These are phyloP conservation scores for Eupithecia tripunctaria DNA, from an alignment of 2,888 invertebrate genomes.

Conservation along the genomic window DNA sequence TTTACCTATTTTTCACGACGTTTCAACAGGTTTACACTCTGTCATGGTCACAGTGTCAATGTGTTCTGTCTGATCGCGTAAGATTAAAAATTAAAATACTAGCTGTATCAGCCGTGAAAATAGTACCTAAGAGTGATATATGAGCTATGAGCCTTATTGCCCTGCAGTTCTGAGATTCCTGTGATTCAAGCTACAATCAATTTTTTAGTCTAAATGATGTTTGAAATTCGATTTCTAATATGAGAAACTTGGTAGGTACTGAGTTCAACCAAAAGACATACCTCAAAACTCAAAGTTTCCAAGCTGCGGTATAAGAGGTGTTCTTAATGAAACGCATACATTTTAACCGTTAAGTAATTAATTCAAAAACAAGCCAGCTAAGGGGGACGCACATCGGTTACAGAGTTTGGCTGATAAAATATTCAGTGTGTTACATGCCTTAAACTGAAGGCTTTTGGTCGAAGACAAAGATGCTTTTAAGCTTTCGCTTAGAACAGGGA, in stretches of 20 bases:
- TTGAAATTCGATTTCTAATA: background rate
- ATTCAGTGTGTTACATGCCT: conserved; percentile 75
- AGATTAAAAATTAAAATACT: too few species aligned
- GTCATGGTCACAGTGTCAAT: too few species aligned
- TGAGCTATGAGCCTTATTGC: background rate
- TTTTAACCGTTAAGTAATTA: conserved; percentile 58
- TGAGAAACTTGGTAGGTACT: background rate
- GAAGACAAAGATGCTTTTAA: conserved; percentile 83
- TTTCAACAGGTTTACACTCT: too few species aligned
- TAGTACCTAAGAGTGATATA: background rate
- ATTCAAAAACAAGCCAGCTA: conserved; percentile 60
- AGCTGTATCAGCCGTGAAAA: background rate
- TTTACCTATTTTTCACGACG: too few species aligned
- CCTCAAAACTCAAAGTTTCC: conserved; percentile 17
- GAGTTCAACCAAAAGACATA: conserved; percentile 5
- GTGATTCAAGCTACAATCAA: background rate
- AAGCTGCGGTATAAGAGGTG: conserved; percentile 18
- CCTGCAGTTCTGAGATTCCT: background rate
- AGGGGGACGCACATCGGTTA: conserved; percentile 56
- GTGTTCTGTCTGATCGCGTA: too few species aligned
- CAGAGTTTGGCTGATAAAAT: conserved; percentile 68
- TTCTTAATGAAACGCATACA: conserved; percentile 42
- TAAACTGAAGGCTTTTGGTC: conserved; percentile 74
- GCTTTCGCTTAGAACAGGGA: conserved; percentile 60
- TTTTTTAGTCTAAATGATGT: background rate